Conservation (phyloP, 2,797 vertebrate genomes). For the Cetoscarus ocellatus region DNA sequence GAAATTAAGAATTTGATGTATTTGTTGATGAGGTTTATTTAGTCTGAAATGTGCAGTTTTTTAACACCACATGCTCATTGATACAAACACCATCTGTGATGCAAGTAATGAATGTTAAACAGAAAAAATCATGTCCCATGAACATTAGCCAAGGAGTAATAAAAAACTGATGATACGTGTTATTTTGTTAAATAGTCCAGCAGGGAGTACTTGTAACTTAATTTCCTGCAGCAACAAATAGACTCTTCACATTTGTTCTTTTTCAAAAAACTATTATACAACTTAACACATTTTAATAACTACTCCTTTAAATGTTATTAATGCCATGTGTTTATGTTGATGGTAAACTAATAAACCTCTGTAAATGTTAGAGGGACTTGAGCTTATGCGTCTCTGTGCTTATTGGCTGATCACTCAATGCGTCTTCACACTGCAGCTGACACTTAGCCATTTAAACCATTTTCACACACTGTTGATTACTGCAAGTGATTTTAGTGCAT, state of each 20-base stretch:
- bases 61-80: neutral
- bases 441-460: no score
- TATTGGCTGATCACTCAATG: no score
- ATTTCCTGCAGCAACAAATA: constrained; percentile 1
- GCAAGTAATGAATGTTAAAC: neutral
- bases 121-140: no score
- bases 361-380: no score
- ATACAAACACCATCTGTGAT: neutral
- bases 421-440: no score
- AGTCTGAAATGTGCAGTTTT: neutral
- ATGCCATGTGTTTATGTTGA: neutral
- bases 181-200: neutral
- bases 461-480: no score
- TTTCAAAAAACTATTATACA: neutral
- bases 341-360: no score
- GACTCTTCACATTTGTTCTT: neutral
- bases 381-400: no score
- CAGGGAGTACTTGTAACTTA: neutral
- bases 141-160: neutral
- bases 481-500: no score
- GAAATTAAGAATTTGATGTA: neutral
- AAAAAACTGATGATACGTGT: neutral
- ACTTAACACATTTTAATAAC: no score
- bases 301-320: no score
- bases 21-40: neutral